phyloP scores from a whole-genome alignment of 2,113 vertebrate species.

The Atrichornis clamosus region DNA sequence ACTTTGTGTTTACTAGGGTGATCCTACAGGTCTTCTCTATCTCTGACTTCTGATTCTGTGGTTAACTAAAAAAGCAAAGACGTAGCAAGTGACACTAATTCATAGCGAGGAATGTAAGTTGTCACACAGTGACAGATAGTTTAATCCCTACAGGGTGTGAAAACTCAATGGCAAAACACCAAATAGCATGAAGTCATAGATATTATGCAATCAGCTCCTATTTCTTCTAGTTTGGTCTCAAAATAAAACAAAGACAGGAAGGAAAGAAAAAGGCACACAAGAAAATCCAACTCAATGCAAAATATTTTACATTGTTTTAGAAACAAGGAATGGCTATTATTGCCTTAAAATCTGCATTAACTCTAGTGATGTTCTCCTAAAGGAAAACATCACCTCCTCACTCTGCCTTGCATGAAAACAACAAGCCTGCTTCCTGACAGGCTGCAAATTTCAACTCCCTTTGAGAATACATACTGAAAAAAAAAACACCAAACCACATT shows the following conservation, averaged over 20 bases:
- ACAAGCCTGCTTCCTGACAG: neutral
- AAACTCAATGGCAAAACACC: neutral
- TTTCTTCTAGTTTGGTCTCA: neutral
- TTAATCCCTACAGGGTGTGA: neutral
- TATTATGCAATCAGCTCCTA: neutral
- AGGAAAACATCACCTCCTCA: neutral
- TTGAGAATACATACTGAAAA: neutral
- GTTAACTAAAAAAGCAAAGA: neutral
- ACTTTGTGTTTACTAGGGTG: neutral
- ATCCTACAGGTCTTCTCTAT: neutral
- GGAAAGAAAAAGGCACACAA: neutral
- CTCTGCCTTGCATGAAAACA: neutral
- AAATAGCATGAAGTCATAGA: neutral
- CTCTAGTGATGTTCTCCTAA: neutral
- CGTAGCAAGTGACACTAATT: neutral
- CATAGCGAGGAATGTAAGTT: neutral
- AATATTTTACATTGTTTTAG: neutral
- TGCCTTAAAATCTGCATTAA: neutral
- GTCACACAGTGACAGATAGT: neutral
- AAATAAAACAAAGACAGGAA: neutral
- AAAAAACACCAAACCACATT: neutral
- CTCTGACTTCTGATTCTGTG: neutral
- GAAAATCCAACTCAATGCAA: neutral
- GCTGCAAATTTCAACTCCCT: neutral
- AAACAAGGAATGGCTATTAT: neutral